Evolutionary conservation across 2,888 invertebrate species (phyloP), one percentile per base, ranked within the genome.

Genomic region (Leucoma salicis): DNA sequence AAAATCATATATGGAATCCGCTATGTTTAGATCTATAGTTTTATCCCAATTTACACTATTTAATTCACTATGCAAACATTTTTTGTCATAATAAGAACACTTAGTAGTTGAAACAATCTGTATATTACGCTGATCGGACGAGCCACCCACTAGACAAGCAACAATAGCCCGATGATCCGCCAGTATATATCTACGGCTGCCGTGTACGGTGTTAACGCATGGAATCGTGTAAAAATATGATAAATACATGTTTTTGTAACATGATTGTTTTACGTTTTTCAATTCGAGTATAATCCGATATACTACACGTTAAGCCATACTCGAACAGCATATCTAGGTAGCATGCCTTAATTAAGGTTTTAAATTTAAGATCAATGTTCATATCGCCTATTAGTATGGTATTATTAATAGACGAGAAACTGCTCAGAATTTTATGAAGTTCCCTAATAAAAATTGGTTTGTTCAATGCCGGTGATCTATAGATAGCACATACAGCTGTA

Each of bases 171-270:
- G 54, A 27, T 59, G 53, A 35, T 55, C 52, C 6, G 58, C 55
- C 33, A 53, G 49, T 43, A 46, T 49, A 7, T 18, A 24, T 48
- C 53, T 15, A 53, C 16, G 24, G 43, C 50, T 14, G 53, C 57
- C 25, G 57, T 40, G 40, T 31, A 49, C 32, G 52, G 50, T 46
- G 42, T 14, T 29, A 48, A 37, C 42, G 49, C 48, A 35, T 48
- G 50, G 33, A 51, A 51, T 10, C 57, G 53, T 0, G 57, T 43
- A 42, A 54, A 63, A 8, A 55, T 49, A 37, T 59, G 54, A 31
- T 58, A 55, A 21, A 58, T 56, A 36, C 54, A 58, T 18, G 53
- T 43, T 43, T 53, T 54, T 28, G 53, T 57, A 1, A 50, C 34
- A 14, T 15, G 25, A 31, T 51, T 44, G n/a, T n/a, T n/a, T 35